Conservation (phyloP, 2,797 vertebrate genomes). For the Sebastes elongatus region DNA sequence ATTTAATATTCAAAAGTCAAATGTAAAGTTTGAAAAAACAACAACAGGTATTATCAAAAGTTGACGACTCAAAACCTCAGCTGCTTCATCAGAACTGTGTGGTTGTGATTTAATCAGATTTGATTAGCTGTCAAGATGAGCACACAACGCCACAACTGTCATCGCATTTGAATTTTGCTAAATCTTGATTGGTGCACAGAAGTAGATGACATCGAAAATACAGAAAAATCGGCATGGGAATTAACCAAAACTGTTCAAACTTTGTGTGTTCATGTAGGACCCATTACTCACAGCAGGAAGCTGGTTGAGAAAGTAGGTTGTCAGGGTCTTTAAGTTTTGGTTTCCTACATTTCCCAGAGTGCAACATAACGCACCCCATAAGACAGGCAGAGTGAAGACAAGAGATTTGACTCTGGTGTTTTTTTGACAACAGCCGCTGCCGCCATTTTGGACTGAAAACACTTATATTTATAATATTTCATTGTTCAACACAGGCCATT, state of each 20-base stretch:
- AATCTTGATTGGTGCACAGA: not conserved
- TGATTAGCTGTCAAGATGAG: not conserved
- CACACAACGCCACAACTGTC: not conserved
- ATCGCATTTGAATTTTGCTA: not conserved
- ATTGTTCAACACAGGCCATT: too few relatives aligned
- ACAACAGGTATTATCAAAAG: not conserved
- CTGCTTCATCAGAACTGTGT: not conserved
- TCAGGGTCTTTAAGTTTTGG: not conserved
- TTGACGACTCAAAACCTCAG: not conserved
- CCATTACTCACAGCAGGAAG: not conserved
- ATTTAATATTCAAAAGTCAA: not conserved
- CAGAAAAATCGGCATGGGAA: not conserved
- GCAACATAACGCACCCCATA: not conserved
- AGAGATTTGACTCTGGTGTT: too few relatives aligned
- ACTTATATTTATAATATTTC: too few relatives aligned
- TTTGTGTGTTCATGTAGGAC: not conserved
- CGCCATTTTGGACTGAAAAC: too few relatives aligned
- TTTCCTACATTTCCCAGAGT: conserved; percentile 2
- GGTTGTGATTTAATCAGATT: not conserved
- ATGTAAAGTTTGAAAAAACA: not conserved
- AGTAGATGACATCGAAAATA: not conserved
- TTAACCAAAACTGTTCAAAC: not conserved
- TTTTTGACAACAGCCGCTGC: too few relatives aligned
- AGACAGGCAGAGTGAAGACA: not conserved
- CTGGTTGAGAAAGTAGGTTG: too few relatives aligned